Base-by-base conservation (phyloP, 1,140 invertebrate genomes). In the Drosophila jambulina region DNA sequence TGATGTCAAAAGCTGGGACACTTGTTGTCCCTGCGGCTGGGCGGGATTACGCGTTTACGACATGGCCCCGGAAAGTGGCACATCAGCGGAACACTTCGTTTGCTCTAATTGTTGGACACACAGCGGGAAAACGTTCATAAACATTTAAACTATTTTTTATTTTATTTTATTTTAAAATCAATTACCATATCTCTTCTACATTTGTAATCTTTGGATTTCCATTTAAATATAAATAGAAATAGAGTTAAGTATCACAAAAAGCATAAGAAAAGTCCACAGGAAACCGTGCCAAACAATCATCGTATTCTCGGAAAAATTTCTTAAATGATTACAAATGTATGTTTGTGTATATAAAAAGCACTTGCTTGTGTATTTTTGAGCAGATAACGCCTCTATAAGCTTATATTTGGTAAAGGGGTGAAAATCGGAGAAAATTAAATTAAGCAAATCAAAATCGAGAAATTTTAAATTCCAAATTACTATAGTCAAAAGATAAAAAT, bases 1-100 rank as follows among this genome's bases (percentile, higher is more conserved):
- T 49, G 71, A 62, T 86, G 75, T 82, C 59, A 78, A 53, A 53
- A 27, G 25, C 64, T 21, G 54, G 57, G 60, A 82, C 82, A 88
- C 83, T 86, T 88, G 83, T 83, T 86, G 83, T 78, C 68, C 62
- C 48, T 56, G 34, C 8, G 27, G 43, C 71, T 42, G 34, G 29
- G 54, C 51, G 75, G 72, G 63, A 75, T 64, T 76, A 76, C 49
- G 45, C 19, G 29, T 49, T 40, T 36, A 72, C 69, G 45, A 72
- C 54, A 42, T 57, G 36, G 29, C 43, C 75, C 29, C 63, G 32
- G 45, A 45, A 77, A 78, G 53, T 74, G 60, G 45, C 49, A 53
- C 61, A 46, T 51, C 61, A 65, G 54, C 29, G 45, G 56, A 32
- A 29, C 64, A 43, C 51, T 77, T 71, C 34, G 29, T 25, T 42